phyloP scores from a whole-genome alignment of 2,888 invertebrate genomes.

The Cheiracanthium punctorium region DNA sequence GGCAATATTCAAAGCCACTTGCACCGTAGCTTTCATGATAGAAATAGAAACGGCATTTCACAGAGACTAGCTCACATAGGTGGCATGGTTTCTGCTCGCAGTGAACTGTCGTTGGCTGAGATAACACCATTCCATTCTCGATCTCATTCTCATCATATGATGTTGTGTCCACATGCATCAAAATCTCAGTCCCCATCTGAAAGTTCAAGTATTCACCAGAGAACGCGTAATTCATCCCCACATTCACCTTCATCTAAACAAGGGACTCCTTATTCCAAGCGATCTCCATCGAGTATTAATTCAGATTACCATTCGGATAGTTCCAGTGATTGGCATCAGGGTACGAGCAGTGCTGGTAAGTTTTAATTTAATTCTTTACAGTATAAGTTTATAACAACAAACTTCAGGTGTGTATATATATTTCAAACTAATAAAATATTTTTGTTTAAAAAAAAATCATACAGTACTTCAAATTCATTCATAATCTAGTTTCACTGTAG shows the following conservation, averaged over 20 bases:
- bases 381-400: too few species aligned
- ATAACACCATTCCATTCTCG: constrained; percentile 58
- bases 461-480: too few species aligned
- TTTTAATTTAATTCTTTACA: neutral
- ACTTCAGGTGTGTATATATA: too few species aligned
- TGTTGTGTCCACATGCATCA: constrained; percentile 32
- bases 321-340: constrained; percentile 77
- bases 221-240: constrained; percentile 30
- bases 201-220: neutral
- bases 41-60: constrained; percentile 38
- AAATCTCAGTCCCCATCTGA: constrained; percentile 49
- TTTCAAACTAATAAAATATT: too few species aligned
- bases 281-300: constrained; percentile 54
- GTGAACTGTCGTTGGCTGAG: constrained; percentile 68
- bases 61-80: constrained; percentile 68
- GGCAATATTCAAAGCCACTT: constrained; percentile 56
- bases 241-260: constrained; percentile 53
- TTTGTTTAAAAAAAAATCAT: too few species aligned
- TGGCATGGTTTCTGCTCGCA: constrained; percentile 66
- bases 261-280: constrained; percentile 43
- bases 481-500: too few species aligned
- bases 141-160: constrained; percentile 66
- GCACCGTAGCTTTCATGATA: constrained; percentile 66
- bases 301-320: constrained; percentile 72
- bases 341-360: constrained; percentile 76